Evolutionary conservation across 2,888 invertebrate species (phyloP), one percentile per base, ranked within the genome.

Genomic region (Tetrapedia diversipes): DNA sequence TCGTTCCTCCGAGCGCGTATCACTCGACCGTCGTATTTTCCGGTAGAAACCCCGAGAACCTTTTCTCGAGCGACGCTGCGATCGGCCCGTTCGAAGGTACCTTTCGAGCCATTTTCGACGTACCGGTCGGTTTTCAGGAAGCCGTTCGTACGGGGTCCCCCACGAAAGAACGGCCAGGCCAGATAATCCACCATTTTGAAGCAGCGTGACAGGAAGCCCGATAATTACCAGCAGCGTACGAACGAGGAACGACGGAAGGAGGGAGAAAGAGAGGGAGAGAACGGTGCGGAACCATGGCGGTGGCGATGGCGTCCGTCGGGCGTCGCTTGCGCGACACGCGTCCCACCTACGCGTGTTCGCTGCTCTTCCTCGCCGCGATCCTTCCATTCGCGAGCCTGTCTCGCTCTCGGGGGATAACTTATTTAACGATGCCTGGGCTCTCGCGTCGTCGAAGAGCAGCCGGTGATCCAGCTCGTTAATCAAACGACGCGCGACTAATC

Each of bases 101-200:
- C n/a, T n/a, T n/a, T n/a, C n/a, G n/a, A n/a, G n/a, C n/a, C n/a
- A n/a, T 57, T 49, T 56, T 34, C 71, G 72, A 10, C 29, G 53
- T 27, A 1, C 22, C 11, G 16, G 7, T 47, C 22, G 2, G 11
- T 43, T 67, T 75, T 61, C 32, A 51, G 57, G 53, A 74, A 79
- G 71, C 69, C 71, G 66, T 63, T 37, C 39, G 7, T 8, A 11
- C 43, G 54, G 19, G n/a, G n/a, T 24, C 19, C 41, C 34, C 57
- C 24, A 32, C 60, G 53, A 71, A 64, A 56, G 22, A n/a, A 16
- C 34, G 16, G 47, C 19, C 27, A 51, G 22, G 37, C 37, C 60
- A 59, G 84, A 75, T 75, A 81, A 78, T 53, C 83, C 82, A 69
- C 84, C 84, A 84, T 84, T 84, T 84, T 80, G 84, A 82, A 80